These are phyloP conservation scores for Palythoa caribaeorum DNA, from an alignment of 92 coral and sea anemone species.

Conservation along the genomic window DNA sequence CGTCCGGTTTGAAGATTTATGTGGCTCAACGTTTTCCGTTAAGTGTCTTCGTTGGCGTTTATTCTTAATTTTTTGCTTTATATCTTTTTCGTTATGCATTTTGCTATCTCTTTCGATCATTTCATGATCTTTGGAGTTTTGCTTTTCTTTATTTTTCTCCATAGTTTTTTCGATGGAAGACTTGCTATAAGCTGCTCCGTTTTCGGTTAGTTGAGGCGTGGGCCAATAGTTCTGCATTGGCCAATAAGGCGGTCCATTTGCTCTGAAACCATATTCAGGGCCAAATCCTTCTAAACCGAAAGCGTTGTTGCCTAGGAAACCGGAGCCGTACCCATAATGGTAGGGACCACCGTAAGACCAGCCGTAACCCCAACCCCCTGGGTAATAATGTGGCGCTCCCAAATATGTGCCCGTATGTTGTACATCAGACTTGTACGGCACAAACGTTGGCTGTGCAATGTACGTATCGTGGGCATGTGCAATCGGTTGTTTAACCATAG, in stretches of 20 bases:
- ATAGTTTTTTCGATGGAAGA: constrained; percentile 55
- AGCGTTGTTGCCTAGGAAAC: background rate
- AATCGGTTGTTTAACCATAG: constrained; percentile 79
- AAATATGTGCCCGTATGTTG: constrained; percentile 71
- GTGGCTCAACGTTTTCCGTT: background rate
- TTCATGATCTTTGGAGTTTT: background rate
- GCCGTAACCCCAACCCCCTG: constrained; percentile 84
- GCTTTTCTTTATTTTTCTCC: background rate
- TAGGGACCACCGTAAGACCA: constrained; percentile 25
- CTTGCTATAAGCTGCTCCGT: constrained; percentile 64
- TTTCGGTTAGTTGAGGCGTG: background rate
- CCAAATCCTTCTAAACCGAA: constrained; percentile 12
- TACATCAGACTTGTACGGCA: constrained; percentile 69
- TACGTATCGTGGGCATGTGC: constrained; percentile 75
- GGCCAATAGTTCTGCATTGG: background rate
- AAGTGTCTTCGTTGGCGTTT: constrained; percentile 33
- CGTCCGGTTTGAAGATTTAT: constrained; percentile 21
- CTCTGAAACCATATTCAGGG: constrained; percentile 29
- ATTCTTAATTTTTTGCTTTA: background rate
- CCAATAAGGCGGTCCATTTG: constrained; percentile 1
- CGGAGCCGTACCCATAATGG: constrained; percentile 10
- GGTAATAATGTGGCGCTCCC: constrained; percentile 87
- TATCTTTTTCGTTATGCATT: background rate
- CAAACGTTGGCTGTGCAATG: constrained; percentile 70
- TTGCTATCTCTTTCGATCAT: background rate